Percentiles rank a stretch among this genome's conserved stretches.
These are phyloP conservation scores for Ammodramus savannarum DNA, from an alignment of 2,113 vertebrate genomes.

Conservation along the genomic window DNA sequence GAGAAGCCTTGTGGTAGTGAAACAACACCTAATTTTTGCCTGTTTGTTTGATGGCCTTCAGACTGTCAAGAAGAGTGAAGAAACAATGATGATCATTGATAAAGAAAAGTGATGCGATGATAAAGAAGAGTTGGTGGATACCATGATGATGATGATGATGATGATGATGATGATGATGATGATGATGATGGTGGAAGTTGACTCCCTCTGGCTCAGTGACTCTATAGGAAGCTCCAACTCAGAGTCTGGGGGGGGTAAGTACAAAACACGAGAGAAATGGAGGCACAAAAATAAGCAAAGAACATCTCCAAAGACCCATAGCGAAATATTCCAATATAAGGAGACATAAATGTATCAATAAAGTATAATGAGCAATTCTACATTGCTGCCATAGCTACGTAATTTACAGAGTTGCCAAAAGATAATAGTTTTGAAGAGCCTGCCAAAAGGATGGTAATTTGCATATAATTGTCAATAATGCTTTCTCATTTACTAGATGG, in stretches of 20 bases:
- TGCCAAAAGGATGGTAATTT: conserved; percentile 63
- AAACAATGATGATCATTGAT: too few relatives aligned
- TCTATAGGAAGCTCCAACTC: background rate
- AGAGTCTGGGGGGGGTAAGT: background rate
- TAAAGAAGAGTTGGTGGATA: background rate
- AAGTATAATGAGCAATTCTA: conserved; percentile 55
- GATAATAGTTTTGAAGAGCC: conserved; percentile 57
- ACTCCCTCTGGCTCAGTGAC: background rate
- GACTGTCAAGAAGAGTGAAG: background rate
- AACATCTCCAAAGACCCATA: background rate
- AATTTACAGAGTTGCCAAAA: conserved; percentile 63
- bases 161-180: background rate
- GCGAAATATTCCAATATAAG: background rate
- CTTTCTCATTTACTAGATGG: conserved; percentile 57
- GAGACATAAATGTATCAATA: conserved; percentile 25
- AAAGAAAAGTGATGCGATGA: too few relatives aligned
- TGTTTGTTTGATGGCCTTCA: background rate
- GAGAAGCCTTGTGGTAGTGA: background rate
- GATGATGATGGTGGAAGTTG: background rate
- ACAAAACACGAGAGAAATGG: background rate
- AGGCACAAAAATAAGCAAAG: background rate
- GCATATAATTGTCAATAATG: conserved; percentile 66
- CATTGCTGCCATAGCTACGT: conserved; percentile 33
- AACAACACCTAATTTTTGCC: background rate
- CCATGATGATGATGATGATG: background rate